Percentiles rank a stretch among this genome's conserved stretches.
Evolutionary conservation across 2,888 invertebrate genomes (phyloP).

Genomic region (Beris chalybata): DNA sequence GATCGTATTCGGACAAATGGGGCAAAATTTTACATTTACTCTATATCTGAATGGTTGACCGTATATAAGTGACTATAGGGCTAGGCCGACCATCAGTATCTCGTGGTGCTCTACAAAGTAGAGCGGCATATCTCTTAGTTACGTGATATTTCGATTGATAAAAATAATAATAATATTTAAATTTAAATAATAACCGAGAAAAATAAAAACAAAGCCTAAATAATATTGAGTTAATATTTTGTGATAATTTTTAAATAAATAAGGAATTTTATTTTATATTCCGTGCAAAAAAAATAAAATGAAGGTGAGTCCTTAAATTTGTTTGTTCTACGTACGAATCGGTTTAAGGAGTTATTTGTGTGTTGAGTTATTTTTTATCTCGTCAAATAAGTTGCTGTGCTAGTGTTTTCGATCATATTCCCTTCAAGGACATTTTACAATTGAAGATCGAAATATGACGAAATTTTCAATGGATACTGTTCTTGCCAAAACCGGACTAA

Average conservation of each 20-base stretch:
- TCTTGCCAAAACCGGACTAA: too few species aligned
- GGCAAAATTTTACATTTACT: conserved; percentile 37
- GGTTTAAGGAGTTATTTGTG: too few species aligned
- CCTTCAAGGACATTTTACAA: too few species aligned
- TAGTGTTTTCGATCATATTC: too few species aligned
- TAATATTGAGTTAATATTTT: conserved; percentile 4
- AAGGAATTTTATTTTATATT: neutral
- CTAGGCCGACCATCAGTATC: conserved; percentile 56
- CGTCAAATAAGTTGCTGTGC: too few species aligned
- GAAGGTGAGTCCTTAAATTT: conserved; percentile 46
- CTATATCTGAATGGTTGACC: conserved; percentile 51
- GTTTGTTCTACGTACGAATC: too few species aligned
- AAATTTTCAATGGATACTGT: too few species aligned
- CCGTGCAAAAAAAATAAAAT: conserved; percentile 39
- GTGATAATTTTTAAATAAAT: conserved; percentile 5
- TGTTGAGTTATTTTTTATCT: too few species aligned
- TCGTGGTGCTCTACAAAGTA: conserved; percentile 56
- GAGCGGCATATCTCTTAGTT: conserved; percentile 43
- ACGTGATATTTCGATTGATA: conserved; percentile 23
- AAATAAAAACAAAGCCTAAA: conserved; percentile 2
- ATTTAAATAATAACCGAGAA: neutral
- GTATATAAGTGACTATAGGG: conserved; percentile 58
- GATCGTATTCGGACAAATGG: conserved; percentile 35
- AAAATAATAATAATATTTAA: neutral
- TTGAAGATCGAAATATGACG: too few species aligned